Conservation (phyloP, 2,797 vertebrate genomes). For the Microhierax caerulescens region DNA sequence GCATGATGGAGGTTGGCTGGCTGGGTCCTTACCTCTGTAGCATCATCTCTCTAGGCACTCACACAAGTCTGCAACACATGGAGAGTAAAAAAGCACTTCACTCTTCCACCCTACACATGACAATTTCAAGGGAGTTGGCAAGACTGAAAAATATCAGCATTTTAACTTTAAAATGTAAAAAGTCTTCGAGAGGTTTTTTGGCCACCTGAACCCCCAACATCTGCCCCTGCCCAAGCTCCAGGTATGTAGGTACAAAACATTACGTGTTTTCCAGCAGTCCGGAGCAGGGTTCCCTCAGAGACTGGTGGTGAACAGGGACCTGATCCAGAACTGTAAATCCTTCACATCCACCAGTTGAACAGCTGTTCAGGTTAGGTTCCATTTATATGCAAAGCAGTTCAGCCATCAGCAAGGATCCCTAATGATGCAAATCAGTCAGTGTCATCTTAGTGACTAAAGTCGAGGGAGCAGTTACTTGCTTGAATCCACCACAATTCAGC, state of each 20-base stretch:
- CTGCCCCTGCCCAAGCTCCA: neutral
- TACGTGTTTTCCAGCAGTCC: neutral
- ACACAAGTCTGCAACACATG: neutral
- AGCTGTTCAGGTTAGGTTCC: slow-evolving; percentile 8
- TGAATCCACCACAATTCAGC: slow-evolving; percentile 29
- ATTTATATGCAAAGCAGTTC: slow-evolving; percentile 29
- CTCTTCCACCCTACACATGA: neutral
- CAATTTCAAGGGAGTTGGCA: neutral
- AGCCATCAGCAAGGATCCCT: slow-evolving; percentile 20
- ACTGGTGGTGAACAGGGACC: neutral
- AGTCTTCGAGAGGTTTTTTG: neutral
- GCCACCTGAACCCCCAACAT: neutral
- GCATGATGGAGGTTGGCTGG: neutral
- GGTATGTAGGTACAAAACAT: neutral
- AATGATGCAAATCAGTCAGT: slow-evolving; percentile 39
- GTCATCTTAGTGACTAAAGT: slow-evolving; percentile 39
- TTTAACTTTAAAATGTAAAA: neutral
- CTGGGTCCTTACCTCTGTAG: neutral
- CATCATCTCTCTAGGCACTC: neutral
- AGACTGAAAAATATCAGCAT: neutral
- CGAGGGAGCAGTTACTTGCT: neutral
- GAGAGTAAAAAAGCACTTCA: neutral
- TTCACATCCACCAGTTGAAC: neutral
- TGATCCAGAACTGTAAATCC: neutral
- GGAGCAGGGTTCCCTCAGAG: neutral